Percentiles rank a stretch among this genome's conserved stretches.
phyloP scores from a whole-genome alignment of 2,888 invertebrate genomes.

The Lycophotia porphyrea region DNA sequence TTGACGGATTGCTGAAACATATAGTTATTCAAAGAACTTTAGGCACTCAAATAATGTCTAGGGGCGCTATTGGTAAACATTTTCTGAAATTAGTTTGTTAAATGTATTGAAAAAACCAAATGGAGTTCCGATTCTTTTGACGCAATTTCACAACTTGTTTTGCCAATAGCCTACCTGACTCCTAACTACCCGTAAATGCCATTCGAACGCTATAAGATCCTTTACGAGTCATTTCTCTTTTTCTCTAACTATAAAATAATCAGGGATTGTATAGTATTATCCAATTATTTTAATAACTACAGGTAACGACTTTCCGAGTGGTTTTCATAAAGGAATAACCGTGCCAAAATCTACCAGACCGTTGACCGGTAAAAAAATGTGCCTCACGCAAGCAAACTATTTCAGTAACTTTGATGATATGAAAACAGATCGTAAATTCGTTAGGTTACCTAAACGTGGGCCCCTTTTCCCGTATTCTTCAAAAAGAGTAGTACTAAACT shows the following conservation, averaged over 20 bases:
- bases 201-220: not conserved
- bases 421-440: conserved; percentile 4
- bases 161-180: not conserved
- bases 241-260: not conserved
- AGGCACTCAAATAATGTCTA: not conserved
- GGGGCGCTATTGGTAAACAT: not conserved
- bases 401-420: conserved; percentile 25
- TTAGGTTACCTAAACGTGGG: conserved; percentile 21
- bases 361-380: conserved; percentile 36
- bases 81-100: not conserved
- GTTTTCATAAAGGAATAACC: conserved; percentile 26
- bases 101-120: not conserved
- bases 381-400: conserved; percentile 35
- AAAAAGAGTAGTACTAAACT: not conserved
- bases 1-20: not conserved
- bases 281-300: conserved; percentile 18
- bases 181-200: not conserved
- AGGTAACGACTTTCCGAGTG: conserved; percentile 12
- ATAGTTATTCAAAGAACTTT: not conserved
- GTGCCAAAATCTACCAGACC: conserved; percentile 43
- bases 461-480: conserved; percentile 6
- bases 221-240: not conserved
- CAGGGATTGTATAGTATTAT: not conserved
- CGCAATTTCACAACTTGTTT: not conserved
- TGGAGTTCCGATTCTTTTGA: not conserved